phyloP scores from a whole-genome alignment of 1,140 invertebrate genomes.

The Drosophila ambigua region DNA sequence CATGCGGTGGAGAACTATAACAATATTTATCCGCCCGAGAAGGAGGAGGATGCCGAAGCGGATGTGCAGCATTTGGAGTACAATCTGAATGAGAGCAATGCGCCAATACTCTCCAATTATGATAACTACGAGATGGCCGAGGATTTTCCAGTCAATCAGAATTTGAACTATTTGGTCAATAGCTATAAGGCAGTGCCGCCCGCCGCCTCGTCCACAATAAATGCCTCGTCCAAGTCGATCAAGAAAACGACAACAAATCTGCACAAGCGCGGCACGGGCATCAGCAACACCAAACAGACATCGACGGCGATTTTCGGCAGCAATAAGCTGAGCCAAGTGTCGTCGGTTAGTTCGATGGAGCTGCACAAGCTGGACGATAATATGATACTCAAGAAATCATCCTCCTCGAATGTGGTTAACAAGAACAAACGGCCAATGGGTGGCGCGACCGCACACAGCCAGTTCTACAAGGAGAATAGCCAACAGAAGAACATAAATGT shows the following conservation, averaged over 20 bases:
- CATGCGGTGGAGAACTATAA: conserved; percentile 61
- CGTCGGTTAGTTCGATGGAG: conserved; percentile 81
- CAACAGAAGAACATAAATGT: conserved; percentile 78
- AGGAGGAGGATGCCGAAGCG: conserved; percentile 30
- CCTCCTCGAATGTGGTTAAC: conserved; percentile 74
- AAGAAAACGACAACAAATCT: conserved; percentile 58
- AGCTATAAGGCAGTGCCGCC: conserved; percentile 46
- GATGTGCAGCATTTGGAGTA: conserved; percentile 61
- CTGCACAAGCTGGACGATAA: conserved; percentile 82
- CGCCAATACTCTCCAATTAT: conserved; percentile 78
- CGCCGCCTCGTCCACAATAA: conserved; percentile 56
- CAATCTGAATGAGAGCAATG: conserved; percentile 77
- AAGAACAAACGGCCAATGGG: conserved; percentile 66
- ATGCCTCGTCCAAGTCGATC: conserved; percentile 69
- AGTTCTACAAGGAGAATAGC: conserved; percentile 76
- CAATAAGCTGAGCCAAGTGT: conserved; percentile 72
- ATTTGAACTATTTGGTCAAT: conserved; percentile 52
- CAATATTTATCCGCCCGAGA: conserved; percentile 57
- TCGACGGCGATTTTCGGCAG: conserved; percentile 56
- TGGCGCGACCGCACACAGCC: conserved; percentile 40
- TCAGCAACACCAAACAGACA: conserved; percentile 58
- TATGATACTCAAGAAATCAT: conserved; percentile 76
- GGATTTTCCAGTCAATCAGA: conserved; percentile 83
- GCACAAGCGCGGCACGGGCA: conserved; percentile 61
- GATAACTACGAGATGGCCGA: conserved; percentile 79